Evolutionary conservation across 2,113 vertebrate species (phyloP).

Genomic region (Hippocampus mohnikei): DNA sequence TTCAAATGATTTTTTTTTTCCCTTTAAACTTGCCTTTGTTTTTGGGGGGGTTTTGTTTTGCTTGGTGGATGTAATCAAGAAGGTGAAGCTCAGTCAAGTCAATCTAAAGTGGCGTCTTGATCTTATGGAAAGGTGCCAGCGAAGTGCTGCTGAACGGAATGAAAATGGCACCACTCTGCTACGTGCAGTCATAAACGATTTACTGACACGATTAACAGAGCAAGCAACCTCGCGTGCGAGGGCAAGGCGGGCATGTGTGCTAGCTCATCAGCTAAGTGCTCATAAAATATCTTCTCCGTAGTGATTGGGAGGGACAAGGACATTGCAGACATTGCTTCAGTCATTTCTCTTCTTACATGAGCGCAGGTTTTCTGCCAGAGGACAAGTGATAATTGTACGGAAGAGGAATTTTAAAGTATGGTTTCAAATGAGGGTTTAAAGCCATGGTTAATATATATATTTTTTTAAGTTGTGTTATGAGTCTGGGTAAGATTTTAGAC

Average conservation of each 20-base stretch:
- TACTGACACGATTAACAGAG: background rate
- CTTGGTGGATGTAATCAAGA: too few relatives aligned
- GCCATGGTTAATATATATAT: too few relatives aligned
- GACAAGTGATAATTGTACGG: background rate
- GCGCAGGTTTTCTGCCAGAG: background rate
- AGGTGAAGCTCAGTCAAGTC: background rate
- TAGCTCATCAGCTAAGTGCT: constrained; percentile 65
- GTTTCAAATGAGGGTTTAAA: too few relatives aligned
- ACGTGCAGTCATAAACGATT: background rate
- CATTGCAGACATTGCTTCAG: constrained; percentile 13
- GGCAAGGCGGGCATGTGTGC: background rate
- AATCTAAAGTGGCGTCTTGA: background rate
- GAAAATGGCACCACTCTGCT: background rate
- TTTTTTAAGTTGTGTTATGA: too few relatives aligned
- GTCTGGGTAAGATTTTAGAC: too few relatives aligned
- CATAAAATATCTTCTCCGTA: constrained; percentile 49
- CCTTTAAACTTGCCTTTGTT: too few relatives aligned
- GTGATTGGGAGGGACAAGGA: constrained; percentile 41
- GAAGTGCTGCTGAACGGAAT: background rate
- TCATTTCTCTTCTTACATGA: background rate
- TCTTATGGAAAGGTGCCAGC: background rate
- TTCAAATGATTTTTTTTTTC: too few relatives aligned
- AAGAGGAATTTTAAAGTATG: background rate
- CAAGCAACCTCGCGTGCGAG: background rate
- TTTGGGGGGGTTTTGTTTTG: too few relatives aligned